Evolutionary conservation across 2,113 vertebrate genomes (phyloP).

Genomic region (Syngnathus scovelli): DNA sequence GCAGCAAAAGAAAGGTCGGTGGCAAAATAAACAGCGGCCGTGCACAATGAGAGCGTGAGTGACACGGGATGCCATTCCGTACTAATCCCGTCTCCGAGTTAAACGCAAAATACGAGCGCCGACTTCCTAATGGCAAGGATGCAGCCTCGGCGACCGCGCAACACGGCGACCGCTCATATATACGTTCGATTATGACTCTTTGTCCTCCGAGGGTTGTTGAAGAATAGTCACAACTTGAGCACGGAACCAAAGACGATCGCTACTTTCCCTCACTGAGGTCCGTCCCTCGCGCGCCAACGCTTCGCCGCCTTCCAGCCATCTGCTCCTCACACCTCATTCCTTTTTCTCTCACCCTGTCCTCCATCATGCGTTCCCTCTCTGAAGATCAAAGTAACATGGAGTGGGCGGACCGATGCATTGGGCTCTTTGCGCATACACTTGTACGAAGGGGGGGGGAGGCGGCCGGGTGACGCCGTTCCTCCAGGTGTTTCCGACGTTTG

Average conservation of each 20-base stretch:
- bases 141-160: constrained; percentile 24
- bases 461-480: constrained; percentile 14
- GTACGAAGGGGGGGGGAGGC: constrained; percentile 14
- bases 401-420: constrained; percentile 54
- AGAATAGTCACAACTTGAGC: constrained; percentile 50
- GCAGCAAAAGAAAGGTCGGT: constrained; percentile 49
- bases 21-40: constrained; percentile 29
- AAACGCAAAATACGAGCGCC: constrained; percentile 8
- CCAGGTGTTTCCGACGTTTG: constrained; percentile 15
- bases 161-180: constrained; percentile 36
- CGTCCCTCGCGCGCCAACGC: constrained; percentile 65
- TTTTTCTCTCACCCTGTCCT: constrained; percentile 69
- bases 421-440: constrained; percentile 37
- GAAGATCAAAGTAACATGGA: constrained; percentile 59
- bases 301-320: constrained; percentile 68
- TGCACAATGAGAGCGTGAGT: constrained; percentile 38
- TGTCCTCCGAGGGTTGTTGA: constrained; percentile 8
- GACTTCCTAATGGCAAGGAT: constrained; percentile 45
- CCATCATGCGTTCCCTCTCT: constrained; percentile 60
- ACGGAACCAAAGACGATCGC: constrained; percentile 56
- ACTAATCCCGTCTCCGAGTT: constrained; percentile 33
- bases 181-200: constrained; percentile 41
- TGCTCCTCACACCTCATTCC: constrained; percentile 70
- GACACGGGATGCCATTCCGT: constrained; percentile 44
- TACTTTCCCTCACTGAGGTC: constrained; percentile 61